Evolutionary conservation across 2,888 invertebrate genomes (phyloP).

Genomic region (Prionchulus punctatus): DNA sequence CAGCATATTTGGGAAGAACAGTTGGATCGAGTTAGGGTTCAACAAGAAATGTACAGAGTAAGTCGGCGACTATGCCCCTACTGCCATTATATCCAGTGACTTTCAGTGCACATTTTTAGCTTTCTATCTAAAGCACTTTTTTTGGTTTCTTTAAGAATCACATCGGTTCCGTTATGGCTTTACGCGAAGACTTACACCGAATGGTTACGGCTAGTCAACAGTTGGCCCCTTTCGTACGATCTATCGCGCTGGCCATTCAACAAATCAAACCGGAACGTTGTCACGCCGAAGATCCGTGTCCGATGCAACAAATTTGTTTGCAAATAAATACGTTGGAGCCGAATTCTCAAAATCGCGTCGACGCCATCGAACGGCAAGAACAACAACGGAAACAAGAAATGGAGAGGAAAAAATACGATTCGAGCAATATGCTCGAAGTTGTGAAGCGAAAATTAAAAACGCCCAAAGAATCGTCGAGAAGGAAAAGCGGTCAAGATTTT

Average conservation of each 20-base stretch:
- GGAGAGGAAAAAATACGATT: constrained; percentile 17
- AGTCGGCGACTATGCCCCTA: too few species aligned
- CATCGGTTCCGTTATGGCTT: not conserved
- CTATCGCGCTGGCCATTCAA: constrained; percentile 15
- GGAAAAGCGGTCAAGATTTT: not conserved
- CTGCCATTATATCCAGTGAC: too few species aligned
- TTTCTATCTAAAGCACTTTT: not conserved
- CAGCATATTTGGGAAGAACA: constrained; percentile 53
- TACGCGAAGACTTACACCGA: constrained; percentile 6
- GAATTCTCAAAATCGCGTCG: constrained; percentile 29
- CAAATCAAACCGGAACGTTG: constrained; percentile 15
- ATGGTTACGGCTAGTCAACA: not conserved
- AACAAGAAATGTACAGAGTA: constrained; percentile 47
- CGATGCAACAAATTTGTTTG: constrained; percentile 30
- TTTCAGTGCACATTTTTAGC: not conserved
- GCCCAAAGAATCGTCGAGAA: not conserved
- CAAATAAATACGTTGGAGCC: constrained; percentile 35
- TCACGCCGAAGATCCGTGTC: constrained; percentile 21
- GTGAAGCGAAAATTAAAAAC: constrained; percentile 16
- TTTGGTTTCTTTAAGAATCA: constrained; percentile 2
- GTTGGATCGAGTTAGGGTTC: constrained; percentile 50
- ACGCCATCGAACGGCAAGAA: constrained; percentile 18
- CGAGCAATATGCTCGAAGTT: constrained; percentile 12
- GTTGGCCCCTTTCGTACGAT: constrained; percentile 15
- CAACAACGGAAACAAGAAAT: constrained; percentile 11